These are phyloP conservation scores for Cantharis rustica DNA, from an alignment of 2,888 invertebrate species.

Conservation along the genomic window DNA sequence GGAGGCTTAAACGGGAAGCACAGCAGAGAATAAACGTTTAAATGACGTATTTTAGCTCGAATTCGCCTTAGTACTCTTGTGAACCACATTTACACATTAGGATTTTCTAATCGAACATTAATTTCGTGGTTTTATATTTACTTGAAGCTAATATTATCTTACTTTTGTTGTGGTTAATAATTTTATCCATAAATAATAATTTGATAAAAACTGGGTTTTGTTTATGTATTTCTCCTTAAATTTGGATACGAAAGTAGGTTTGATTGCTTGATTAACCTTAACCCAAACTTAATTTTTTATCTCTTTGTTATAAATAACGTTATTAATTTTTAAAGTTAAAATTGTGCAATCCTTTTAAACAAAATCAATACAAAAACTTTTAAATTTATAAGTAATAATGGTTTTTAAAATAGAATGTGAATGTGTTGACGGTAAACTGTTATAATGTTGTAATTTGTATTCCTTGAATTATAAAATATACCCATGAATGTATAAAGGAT, in stretches of 20 bases:
- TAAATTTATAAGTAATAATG: not conserved
- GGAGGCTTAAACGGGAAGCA: too few relatives aligned
- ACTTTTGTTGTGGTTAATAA: not conserved
- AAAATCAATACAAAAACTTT: not conserved
- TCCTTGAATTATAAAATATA: not conserved
- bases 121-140: not conserved
- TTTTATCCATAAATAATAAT: not conserved
- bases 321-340: not conserved
- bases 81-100: too few relatives aligned
- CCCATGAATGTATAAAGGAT: not conserved
- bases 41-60: too few relatives aligned
- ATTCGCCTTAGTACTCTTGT: too few relatives aligned
- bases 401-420: not conserved
- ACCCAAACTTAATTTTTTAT: constrained; percentile 10
- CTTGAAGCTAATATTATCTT: not conserved
- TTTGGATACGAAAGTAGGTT: not conserved
- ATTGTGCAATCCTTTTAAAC: not conserved
- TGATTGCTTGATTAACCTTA: constrained; percentile 7
- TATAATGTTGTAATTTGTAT: not conserved
- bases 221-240: not conserved
- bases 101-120: not conserved
- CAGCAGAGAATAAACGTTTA: too few relatives aligned
- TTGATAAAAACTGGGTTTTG: not conserved
- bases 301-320: not conserved
- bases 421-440: not conserved